These are phyloP conservation scores for Gallinago stenura DNA, from an alignment of 2,797 vertebrate genomes.

Conservation along the genomic window DNA sequence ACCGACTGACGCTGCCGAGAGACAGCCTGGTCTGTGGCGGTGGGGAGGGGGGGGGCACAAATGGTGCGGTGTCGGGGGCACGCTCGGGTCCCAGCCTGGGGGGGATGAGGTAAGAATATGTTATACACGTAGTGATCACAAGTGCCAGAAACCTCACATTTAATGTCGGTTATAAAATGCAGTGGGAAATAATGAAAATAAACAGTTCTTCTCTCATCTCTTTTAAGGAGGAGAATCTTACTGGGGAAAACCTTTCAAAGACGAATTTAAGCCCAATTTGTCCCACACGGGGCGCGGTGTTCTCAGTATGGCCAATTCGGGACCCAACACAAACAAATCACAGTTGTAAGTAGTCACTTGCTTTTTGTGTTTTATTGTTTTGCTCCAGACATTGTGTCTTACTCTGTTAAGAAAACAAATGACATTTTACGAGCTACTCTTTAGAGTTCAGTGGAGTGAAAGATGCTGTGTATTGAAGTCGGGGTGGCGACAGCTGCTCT, in stretches of 20 bases:
- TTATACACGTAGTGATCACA: neutral
- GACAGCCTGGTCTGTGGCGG: neutral
- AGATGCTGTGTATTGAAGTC: neutral
- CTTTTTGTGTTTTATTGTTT: constrained; percentile 9
- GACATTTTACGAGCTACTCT: neutral
- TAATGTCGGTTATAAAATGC: neutral
- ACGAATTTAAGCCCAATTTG: constrained; percentile 95
- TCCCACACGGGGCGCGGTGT: constrained; percentile 93
- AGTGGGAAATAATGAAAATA: neutral
- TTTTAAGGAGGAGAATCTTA: constrained; percentile 90
- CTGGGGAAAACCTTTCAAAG: constrained; percentile 95
- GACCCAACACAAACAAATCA: constrained; percentile 96
- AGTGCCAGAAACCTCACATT: neutral
- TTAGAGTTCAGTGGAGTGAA: constrained; percentile 21
- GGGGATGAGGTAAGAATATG: neutral
- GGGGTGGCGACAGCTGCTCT: neutral
- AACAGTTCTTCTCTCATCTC: neutral
- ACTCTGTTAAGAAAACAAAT: constrained; percentile 36
- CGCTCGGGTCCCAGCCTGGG: neutral
- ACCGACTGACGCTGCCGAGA: neutral
- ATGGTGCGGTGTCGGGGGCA: neutral
- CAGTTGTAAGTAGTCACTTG: constrained; percentile 90
- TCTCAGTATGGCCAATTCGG: constrained; percentile 98
- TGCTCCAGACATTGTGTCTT: constrained; percentile 9
- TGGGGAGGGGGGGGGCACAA: neutral